Evolutionary conservation across 1,140 invertebrate species (phyloP).

Genomic region (Cyclina sinensis): DNA sequence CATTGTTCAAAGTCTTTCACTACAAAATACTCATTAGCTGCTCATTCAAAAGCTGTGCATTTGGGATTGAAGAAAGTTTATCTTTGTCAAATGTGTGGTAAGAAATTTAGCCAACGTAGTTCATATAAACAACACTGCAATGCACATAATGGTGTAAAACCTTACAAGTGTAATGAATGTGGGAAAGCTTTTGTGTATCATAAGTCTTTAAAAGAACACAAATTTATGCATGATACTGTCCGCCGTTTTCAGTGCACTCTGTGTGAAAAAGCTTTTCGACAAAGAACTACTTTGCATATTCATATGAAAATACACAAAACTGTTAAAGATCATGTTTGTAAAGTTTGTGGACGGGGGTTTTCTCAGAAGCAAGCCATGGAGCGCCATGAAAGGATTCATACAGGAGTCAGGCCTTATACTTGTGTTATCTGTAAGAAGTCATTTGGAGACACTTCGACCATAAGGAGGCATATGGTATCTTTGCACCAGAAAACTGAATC

Average conservation of each 20-base stretch:
- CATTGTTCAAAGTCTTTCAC: slow-evolving; percentile 79
- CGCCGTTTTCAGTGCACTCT: slow-evolving; percentile 74
- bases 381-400: slow-evolving; percentile 81
- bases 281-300: slow-evolving; percentile 74
- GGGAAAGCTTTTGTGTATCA: slow-evolving; percentile 78
- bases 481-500: slow-evolving; percentile 76
- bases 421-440: slow-evolving; percentile 77
- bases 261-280: slow-evolving; percentile 79
- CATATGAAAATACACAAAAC: slow-evolving; percentile 79
- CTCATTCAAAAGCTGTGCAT: slow-evolving; percentile 78
- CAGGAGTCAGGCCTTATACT: slow-evolving; percentile 79
- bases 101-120: slow-evolving; percentile 79
- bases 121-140: slow-evolving; percentile 79
- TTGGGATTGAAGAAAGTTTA: slow-evolving; percentile 73
- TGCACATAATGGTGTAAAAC: slow-evolving; percentile 77
- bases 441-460: slow-evolving; percentile 81
- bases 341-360: slow-evolving; percentile 80
- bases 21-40: slow-evolving; percentile 76
- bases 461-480: slow-evolving; percentile 81
- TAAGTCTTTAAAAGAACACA: slow-evolving; percentile 77
- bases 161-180: slow-evolving; percentile 80
- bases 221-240: slow-evolving; percentile 76
- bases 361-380: slow-evolving; percentile 80
- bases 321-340: slow-evolving; percentile 78
- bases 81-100: slow-evolving; percentile 81